phyloP scores from a whole-genome alignment of 2,113 vertebrate species.

The Eclectus roratus region DNA sequence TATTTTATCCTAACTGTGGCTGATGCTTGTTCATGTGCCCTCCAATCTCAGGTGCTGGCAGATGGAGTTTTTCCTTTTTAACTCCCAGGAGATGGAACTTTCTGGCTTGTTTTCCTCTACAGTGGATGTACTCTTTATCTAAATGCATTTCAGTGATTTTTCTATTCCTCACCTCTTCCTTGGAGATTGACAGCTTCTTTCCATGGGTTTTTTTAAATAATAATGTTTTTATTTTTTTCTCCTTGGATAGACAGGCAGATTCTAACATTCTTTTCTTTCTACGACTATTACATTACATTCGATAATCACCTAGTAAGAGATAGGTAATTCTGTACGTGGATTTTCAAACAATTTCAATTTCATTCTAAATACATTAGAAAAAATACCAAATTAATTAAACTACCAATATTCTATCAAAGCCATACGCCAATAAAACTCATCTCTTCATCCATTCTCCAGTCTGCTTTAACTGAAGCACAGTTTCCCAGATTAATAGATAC shows the following conservation, averaged over 20 bases:
- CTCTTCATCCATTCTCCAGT: neutral
- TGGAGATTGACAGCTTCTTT: neutral
- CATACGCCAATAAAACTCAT: neutral
- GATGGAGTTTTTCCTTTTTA: neutral
- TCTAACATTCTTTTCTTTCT: neutral
- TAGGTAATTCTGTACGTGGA: neutral
- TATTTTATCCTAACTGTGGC: constrained; percentile 39
- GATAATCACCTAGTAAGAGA: neutral
- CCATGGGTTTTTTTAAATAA: neutral
- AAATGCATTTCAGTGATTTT: constrained; percentile 16
- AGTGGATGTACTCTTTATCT: neutral
- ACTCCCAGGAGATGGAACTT: neutral
- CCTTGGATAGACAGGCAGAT: neutral
- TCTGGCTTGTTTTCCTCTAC: constrained; percentile 7
- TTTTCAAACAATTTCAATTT: neutral
- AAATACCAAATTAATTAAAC: neutral
- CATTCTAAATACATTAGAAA: neutral
- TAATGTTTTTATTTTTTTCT: neutral
- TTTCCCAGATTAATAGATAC: constrained; percentile 51
- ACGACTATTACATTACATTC: neutral
- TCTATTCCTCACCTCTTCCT: neutral
- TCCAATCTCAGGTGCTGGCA: neutral
- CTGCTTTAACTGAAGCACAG: neutral
- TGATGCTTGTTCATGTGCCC: neutral
- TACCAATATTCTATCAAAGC: neutral